Evolutionary conservation across 2,888 invertebrate genomes (phyloP).

Genomic region (Ornithoptera priamus): DNA sequence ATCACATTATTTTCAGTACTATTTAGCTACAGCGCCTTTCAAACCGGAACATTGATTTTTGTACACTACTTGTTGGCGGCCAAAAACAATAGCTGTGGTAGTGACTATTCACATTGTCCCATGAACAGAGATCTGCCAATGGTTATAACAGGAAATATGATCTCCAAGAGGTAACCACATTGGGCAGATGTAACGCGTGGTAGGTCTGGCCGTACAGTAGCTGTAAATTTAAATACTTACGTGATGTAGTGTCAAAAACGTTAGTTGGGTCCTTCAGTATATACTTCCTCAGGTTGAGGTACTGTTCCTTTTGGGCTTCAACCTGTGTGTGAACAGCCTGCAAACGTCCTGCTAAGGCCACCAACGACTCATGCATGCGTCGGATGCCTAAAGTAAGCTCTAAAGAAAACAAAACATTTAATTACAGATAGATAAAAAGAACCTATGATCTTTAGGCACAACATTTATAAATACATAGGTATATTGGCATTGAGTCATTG

Average conservation of each 20-base stretch:
- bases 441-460: neutral
- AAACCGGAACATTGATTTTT: too few relatives aligned
- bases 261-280: constrained; percentile 88
- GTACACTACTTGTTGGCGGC: too few relatives aligned
- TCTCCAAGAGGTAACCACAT: too few relatives aligned
- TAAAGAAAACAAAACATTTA: neutral
- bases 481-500: too few relatives aligned
- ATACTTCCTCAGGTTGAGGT: constrained; percentile 88
- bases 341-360: constrained; percentile 91
- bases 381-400: constrained; percentile 89
- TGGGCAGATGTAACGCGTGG: too few relatives aligned
- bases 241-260: constrained; percentile 81
- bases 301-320: constrained; percentile 91
- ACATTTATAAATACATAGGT: neutral
- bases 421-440: neutral
- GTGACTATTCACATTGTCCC: too few relatives aligned
- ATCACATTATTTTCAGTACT: too few relatives aligned
- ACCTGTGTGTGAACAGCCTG: constrained; percentile 88
- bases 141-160: too few relatives aligned
- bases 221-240: constrained; percentile 39
- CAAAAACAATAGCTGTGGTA: too few relatives aligned
- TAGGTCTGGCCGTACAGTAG: too few relatives aligned
- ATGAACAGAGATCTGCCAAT: too few relatives aligned
- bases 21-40: too few relatives aligned
- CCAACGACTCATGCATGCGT: constrained; percentile 91